Conservation (phyloP, 2,888 invertebrate species). For the Stenodema calcarata region DNA sequence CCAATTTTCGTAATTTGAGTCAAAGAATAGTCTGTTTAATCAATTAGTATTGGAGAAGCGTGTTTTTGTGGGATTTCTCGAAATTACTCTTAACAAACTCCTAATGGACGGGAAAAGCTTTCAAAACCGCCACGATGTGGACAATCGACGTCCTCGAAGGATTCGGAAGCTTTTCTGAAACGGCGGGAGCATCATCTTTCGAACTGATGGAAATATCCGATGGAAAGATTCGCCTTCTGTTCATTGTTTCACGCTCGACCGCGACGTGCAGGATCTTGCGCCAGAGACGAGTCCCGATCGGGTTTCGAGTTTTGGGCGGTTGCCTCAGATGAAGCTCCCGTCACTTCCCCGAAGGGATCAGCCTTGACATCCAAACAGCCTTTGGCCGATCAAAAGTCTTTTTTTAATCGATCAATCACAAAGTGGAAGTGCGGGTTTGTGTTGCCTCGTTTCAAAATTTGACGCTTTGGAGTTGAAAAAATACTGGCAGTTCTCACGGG, state of each 20-base stretch:
- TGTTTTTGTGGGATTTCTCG: no score
- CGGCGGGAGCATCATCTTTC: neutral
- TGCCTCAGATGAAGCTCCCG: neutral
- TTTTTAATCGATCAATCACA: neutral
- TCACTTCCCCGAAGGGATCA: neutral
- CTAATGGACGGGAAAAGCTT: no score
- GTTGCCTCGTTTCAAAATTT: neutral
- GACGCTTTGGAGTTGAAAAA: no score
- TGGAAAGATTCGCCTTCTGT: neutral
- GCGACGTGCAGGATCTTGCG: neutral
- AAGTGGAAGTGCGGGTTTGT: neutral
- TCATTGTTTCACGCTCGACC: neutral
- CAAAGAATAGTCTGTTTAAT: no score
- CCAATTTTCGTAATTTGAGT: no score
- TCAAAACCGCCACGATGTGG: no score
- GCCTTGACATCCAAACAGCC: neutral
- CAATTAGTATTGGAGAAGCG: no score
- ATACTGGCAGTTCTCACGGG: no score
- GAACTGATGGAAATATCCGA: neutral
- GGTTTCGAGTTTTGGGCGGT: neutral
- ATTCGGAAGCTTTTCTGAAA: neutral
- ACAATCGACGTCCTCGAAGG: neutral
- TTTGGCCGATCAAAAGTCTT: neutral
- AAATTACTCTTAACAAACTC: no score
- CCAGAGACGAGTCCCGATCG: neutral